These are phyloP conservation scores for Crotalus tigris DNA, from an alignment of 2,113 vertebrate genomes.

Conservation along the genomic window DNA sequence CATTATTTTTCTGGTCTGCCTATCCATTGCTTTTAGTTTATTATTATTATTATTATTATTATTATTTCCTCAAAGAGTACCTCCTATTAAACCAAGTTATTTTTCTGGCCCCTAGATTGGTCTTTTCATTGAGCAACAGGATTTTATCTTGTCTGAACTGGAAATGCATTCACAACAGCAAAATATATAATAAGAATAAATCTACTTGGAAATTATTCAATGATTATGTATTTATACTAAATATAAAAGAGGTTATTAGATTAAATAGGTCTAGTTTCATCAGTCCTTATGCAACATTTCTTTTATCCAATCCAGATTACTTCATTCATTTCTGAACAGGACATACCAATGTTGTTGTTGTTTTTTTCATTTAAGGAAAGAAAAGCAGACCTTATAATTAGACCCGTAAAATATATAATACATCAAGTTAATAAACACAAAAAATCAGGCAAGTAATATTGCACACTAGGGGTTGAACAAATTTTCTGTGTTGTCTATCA, in stretches of 20 bases:
- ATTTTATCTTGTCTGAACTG: background rate
- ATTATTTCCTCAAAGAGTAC: background rate
- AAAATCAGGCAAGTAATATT: background rate
- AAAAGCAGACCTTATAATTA: background rate
- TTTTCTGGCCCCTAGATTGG: background rate
- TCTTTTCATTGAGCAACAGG: background rate
- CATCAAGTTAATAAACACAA: background rate
- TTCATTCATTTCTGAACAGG: background rate
- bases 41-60: too few relatives aligned
- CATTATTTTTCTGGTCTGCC: too few relatives aligned
- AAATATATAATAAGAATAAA: background rate
- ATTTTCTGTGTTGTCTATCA: background rate
- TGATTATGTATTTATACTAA: background rate
- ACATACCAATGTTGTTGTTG: background rate
- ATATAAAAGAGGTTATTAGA: background rate
- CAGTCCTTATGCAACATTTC: background rate
- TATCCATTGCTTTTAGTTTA: too few relatives aligned
- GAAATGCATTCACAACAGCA: background rate
- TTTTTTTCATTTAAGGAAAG: background rate
- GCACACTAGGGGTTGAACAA: background rate
- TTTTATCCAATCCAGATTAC: background rate
- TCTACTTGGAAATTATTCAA: background rate
- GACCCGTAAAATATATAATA: background rate
- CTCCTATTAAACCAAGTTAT: background rate
- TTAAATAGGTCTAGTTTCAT: background rate